Base-by-base conservation (phyloP, 2,888 invertebrate species). In the Xestia xanthographa region DNA sequence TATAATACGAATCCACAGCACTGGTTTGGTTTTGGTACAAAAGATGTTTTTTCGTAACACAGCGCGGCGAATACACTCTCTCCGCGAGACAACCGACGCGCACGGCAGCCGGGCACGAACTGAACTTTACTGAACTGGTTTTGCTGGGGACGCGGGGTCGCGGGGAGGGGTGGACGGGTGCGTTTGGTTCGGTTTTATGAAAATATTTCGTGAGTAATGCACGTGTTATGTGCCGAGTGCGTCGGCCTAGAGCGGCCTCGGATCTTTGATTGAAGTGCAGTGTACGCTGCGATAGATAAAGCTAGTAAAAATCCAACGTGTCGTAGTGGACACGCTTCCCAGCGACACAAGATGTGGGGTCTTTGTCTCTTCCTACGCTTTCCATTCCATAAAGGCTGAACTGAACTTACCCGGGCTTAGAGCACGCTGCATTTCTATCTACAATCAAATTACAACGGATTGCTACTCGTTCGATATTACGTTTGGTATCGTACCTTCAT, bases 191-290 rank as follows among this genome's bases (percentile, higher is more conserved):
- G 95, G 94, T 95, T 96, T 96, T 96, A 96, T 96, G 96, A 96
- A 96, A 96, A 96, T 96, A 96, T 96, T 96, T 96, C 94, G 96
- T 96, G 96, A 96, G 96, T 96, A 96, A 96, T 96, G 95, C 96
- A 96, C 96, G 96, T 96, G 96, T 95, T 95, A 95, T 96, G 95
- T 93, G 91, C 88, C 86, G 94, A 95, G 95, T 95, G 95, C 96
- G 95, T 94, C 95, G 96, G 94, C 95, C 96, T 95, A 95, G 92
- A 93, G 92, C 95, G 95, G 93, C 95, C 95, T 95, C 94, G 92
- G 91, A 89, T 93, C 93, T 94, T 93, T 94, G 95, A 95, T 95
- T 95, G 94, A 94, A 92, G 92, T 94, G 93, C 94, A 94, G 86
- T 90, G 90, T 83, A 71, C 86, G 85, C 87, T 89, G 86, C 85